Conservation (phyloP, 2,113 vertebrate genomes). For the Alaudala cheleensis region DNA sequence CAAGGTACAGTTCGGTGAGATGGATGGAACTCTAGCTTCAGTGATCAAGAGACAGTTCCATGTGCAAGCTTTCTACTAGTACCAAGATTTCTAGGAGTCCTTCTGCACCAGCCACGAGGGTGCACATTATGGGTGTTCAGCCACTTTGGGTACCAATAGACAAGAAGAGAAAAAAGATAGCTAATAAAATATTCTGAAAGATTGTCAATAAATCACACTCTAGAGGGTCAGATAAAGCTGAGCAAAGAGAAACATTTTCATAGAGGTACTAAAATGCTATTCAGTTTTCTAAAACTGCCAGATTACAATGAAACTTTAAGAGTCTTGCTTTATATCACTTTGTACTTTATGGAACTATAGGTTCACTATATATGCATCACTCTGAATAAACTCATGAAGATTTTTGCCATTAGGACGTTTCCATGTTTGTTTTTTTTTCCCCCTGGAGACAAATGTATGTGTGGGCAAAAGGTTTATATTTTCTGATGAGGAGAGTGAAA, state of each 20-base stretch:
- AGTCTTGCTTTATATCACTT: not conserved
- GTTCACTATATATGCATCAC: not conserved
- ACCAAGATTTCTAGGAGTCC: not conserved
- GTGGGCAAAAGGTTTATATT: not conserved
- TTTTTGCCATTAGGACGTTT: not conserved
- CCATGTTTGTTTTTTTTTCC: not conserved
- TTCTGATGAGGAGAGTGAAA: not conserved
- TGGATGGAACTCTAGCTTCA: not conserved
- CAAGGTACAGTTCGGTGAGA: not conserved
- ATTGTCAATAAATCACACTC: not conserved
- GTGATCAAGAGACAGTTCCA: not conserved
- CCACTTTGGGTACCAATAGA: not conserved
- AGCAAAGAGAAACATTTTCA: not conserved
- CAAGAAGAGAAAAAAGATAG: not conserved
- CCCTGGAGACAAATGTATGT: not conserved
- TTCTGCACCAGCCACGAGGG: not conserved
- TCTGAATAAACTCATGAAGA: not conserved
- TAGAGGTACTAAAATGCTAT: not conserved
- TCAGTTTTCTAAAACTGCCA: not conserved
- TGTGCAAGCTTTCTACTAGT: not conserved
- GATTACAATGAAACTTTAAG: not conserved
- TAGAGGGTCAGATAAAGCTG: not conserved
- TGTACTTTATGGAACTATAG: not conserved
- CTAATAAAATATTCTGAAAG: not conserved
- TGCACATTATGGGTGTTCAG: rapidly evolving